Evolutionary conservation across 2,113 vertebrate genomes (phyloP), one percentile per base, ranked within the genome.

Genomic region (Pagrus major): DNA sequence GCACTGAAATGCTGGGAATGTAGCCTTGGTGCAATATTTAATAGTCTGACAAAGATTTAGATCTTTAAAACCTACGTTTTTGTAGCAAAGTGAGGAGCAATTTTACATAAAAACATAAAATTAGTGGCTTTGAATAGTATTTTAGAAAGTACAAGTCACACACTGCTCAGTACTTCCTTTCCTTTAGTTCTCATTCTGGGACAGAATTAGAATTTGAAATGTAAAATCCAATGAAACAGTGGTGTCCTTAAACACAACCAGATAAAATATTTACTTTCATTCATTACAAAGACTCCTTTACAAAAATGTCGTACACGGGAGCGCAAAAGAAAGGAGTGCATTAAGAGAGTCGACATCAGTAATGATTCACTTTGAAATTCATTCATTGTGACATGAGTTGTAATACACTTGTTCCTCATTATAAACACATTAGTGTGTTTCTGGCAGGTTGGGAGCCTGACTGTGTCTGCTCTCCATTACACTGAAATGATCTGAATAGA

Each of bases 381-480:
- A 91, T 83, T 86, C 80, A 74, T 72, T 77, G 70, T 80, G 86
- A 88, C 81, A 87, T 91, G 82, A 89, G 80, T 91, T 78, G 87
- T 88, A 90, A 91, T 91, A 85, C 84, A 88, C 83, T 89, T 86
- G 86, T 83, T 88, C 71, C 78, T 92, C 89, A 91, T 92, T 92
- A 93, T 79, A 90, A 91, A 92, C 89, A 92, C 91, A 91, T 93
- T 90, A 92, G 84, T 35, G 76, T 46, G 71, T 65, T 59, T 65
- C 74, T 89, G 83, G 83, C 83, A 85, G 82, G 78, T 72, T 71
- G 70, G 80, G 83, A 65, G 64, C 70, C 12, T 73, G 49, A 55
- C 71, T 69, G 77, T 27, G 74, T 78, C 85, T 85, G 80, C 84
- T 87, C 84, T 78, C 80, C 81, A 83, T 85, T 89, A 89, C 60